These are phyloP conservation scores for Calypte anna DNA, from an alignment of 2,113 vertebrate species.

Conservation along the genomic window DNA sequence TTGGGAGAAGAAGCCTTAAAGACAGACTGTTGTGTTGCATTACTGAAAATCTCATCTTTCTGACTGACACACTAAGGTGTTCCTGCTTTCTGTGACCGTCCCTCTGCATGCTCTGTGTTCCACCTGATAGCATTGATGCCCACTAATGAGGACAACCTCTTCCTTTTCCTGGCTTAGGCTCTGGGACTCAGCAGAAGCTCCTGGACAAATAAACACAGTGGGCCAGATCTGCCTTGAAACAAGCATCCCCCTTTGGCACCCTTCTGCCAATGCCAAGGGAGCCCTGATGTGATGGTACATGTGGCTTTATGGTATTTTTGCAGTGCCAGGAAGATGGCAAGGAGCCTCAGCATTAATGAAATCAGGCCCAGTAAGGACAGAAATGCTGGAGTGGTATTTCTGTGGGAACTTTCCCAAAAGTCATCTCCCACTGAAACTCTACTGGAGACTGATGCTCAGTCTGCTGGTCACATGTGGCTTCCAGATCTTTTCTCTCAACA, in stretches of 20 bases:
- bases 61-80: background rate
- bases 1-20: background rate
- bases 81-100: background rate
- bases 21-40: background rate
- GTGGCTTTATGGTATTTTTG: background rate
- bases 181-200: background rate
- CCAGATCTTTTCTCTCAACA: slow-evolving; percentile 70
- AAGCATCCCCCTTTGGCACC: background rate
- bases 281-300: background rate
- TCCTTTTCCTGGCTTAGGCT: background rate
- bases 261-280: background rate
- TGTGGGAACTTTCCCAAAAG: slow-evolving; percentile 47
- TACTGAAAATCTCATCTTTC: background rate
- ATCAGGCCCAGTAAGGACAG: background rate
- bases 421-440: slow-evolving; percentile 38
- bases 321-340: background rate
- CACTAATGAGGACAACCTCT: background rate
- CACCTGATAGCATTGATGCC: background rate
- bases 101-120: fast-evolving
- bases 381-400: background rate
- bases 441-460: background rate
- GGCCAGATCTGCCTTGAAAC: background rate
- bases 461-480: slow-evolving; percentile 64
- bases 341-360: background rate
- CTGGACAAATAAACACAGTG: background rate